Evolutionary conservation across 2,113 vertebrate genomes (phyloP), one percentile per base, ranked within the genome.

Genomic region (Pterocles gutturalis): DNA sequence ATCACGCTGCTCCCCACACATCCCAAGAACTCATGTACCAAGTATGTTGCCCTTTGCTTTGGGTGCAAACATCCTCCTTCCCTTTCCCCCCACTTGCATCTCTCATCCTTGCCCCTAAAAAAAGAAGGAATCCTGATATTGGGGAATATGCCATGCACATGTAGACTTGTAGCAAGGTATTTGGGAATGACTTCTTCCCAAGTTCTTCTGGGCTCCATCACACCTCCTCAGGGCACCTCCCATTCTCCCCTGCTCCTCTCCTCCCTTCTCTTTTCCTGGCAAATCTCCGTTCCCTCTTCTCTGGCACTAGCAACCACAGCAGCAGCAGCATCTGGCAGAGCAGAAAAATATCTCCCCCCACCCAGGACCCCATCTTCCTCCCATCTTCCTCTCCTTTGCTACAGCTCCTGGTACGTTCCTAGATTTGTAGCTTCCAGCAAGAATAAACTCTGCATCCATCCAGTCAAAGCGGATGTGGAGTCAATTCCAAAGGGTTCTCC

Each of bases 401-500:
- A 20, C 19, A 62, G 5, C 19, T 64, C 25, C 73, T 53, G n/a
- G 9, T 77, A 45, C 5, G 7, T 43, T 87, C 41, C 28, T 38
- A 5, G 10, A 26, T 19, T 69, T 72, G 49, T 17, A 75, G 18
- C 43, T 80, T 91, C 66, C 71, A 78, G 36, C 38, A 58, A 41
- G 72, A 71, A 43, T 7, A 55, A 91, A 65, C 41, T 29, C 76
- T 17, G 1, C n/a, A 34, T 49, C 88, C 62, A 9, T 67, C 22
- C 65, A 51, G 67, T 84, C 1, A 0, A 46, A 73, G 41, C 0
- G 1, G 89, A 71, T 13, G 13, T 2, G 1, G 76, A 78, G 9
- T 10, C 71, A 10, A 31, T 89, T 88, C 86, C 92, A 64, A 66
- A 82, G 64, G 49, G 38, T 69, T 92, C 76, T 93, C 77, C 61